Base-by-base conservation (phyloP, 2,888 invertebrate species). In the Aphrophora alni region DNA sequence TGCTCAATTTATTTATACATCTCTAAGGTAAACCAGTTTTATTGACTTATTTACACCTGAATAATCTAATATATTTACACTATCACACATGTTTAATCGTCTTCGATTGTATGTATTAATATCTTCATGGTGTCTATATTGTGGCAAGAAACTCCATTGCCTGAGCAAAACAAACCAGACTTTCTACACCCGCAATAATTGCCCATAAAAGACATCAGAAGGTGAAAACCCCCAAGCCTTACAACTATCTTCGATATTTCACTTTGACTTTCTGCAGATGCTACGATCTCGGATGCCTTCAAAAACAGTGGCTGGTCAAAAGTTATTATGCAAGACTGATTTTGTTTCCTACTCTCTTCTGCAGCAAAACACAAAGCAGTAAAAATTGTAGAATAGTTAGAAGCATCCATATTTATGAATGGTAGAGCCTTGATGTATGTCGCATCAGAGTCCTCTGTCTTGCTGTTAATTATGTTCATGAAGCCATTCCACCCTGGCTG, bases 191-290 rank as follows among this genome's bases (percentile, higher is more conserved):
- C n/a, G n/a, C n/a, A n/a, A n/a, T n/a, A n/a, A n/a, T n/a, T n/a
- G n/a, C 86, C 86, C 51, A 87, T 72, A 83, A 85, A 88, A 0
- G 87, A 87, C 87, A 88, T 87, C 26, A 86, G 33, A 27, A 84
- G 27, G 77, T 87, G 86, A 82, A 86, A 86, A 12, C 85, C 85
- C 8, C 86, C 86, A 74, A 87, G 84, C 81, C 86, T 83, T 76
- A 85, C 83, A 70, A 83, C 78, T 26, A 86, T 21, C 7, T 70
- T 77, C 12, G 33, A 12, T 2, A 78, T 0, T 0, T 38, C 72
- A 10, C 25, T 38, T 0, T 70, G 14, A 25, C 80, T 70, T 80
- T 83, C 72, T 76, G 84, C 82, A 10, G 83, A 74, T 27, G 83
- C 81, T 24, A 85, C 84, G 7, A 87, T 87, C 82, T 86, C 86